Evolutionary conservation across 2,113 vertebrate genomes (phyloP).

Genomic region (Alligator sinensis): DNA sequence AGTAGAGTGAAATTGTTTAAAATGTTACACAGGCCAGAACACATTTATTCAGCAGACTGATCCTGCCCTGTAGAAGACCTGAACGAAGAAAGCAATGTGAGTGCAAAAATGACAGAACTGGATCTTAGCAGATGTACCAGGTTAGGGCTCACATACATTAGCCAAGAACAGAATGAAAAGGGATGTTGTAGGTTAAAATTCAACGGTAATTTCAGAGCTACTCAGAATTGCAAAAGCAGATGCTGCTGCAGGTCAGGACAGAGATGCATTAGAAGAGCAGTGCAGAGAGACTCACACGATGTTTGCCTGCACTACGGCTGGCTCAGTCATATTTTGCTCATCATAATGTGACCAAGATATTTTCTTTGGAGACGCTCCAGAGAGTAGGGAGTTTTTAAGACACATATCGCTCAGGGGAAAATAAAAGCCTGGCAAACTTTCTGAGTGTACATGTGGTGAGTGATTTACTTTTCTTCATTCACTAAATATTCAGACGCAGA

Average conservation of each 20-base stretch:
- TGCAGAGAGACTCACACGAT: not conserved
- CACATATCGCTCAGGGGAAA: constrained; percentile 28
- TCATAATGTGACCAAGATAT: not conserved
- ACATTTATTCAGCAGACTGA: not conserved
- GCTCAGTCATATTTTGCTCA: not conserved
- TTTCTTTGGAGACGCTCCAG: constrained; percentile 58
- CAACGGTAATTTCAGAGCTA: not conserved
- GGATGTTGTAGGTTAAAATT: not conserved
- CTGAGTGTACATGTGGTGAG: not conserved
- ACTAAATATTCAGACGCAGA: not conserved
- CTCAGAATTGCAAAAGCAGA: not conserved
- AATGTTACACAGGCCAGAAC: not conserved
- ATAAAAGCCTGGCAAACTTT: constrained; percentile 25
- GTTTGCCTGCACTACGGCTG: not conserved
- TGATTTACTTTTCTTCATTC: not conserved
- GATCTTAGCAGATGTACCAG: not conserved
- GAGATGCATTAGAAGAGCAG: not conserved
- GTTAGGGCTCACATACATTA: not conserved
- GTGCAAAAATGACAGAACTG: too few species aligned
- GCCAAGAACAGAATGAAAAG: not conserved
- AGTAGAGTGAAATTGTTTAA: not conserved
- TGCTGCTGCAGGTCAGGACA: not conserved
- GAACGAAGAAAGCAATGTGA: too few species aligned
- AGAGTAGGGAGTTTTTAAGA: constrained; percentile 36
- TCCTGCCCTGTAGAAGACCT: not conserved